These are phyloP conservation scores for Griposia aprilina DNA, from an alignment of 2,888 invertebrate genomes.

Conservation along the genomic window DNA sequence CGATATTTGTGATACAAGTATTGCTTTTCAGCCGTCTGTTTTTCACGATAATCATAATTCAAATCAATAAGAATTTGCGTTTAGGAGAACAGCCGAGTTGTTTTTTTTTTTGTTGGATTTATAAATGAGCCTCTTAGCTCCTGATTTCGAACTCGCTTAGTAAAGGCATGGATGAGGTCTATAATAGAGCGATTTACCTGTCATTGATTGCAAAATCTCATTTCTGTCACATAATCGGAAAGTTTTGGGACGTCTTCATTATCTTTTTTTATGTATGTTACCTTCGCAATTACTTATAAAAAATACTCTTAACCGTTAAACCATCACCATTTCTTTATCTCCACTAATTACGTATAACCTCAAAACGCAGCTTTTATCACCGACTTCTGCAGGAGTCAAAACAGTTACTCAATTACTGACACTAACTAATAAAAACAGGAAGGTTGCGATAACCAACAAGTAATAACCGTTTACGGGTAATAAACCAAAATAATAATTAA, in stretches of 20 bases:
- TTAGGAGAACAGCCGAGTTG: too few species aligned
- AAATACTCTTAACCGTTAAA: constrained; percentile 4
- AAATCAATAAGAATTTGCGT: neutral
- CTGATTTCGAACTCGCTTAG: neutral
- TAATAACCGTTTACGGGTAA: constrained; percentile 73
- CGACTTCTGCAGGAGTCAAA: constrained; percentile 56
- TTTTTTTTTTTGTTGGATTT: too few species aligned
- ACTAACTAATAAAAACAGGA: constrained; percentile 62
- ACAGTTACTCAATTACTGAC: constrained; percentile 64
- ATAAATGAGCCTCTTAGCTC: neutral
- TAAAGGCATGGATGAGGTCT: neutral
- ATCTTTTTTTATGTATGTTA: neutral
- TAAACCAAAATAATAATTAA: constrained; percentile 76
- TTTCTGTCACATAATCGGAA: neutral
- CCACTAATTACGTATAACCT: constrained; percentile 28
- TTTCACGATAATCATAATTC: neutral
- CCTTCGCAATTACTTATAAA: constrained; percentile 7
- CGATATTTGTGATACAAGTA: neutral
- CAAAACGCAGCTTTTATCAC: constrained; percentile 44
- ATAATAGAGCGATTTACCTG: neutral
- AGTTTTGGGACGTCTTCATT: neutral
- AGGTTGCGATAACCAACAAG: constrained; percentile 66
- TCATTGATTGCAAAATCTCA: neutral
- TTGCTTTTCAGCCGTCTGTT: too few species aligned
- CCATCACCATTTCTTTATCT: constrained; percentile 17